Percentiles rank a stretch among this genome's conserved stretches.
Evolutionary conservation across 2,888 invertebrate genomes (phyloP).

Genomic region (Apotomis betuletana): DNA sequence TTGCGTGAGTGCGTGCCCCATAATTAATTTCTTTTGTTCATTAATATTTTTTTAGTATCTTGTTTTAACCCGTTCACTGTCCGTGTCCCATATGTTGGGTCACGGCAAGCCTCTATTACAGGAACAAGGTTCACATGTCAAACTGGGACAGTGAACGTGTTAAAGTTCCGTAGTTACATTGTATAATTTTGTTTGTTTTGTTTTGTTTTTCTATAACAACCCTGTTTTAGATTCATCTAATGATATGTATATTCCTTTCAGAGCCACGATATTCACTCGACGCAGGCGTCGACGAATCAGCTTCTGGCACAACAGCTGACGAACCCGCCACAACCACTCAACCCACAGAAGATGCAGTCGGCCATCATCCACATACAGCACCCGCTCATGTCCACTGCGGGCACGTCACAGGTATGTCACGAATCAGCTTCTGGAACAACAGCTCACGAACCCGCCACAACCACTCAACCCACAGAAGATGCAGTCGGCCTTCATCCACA

Average conservation of each 20-base stretch:
- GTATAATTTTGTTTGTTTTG: too few relatives aligned
- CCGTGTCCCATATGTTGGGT: too few relatives aligned
- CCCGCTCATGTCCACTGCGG: constrained; percentile 74
- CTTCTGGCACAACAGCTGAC: constrained; percentile 78
- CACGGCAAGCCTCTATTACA: too few relatives aligned
- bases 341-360: constrained; percentile 80
- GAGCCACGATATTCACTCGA: constrained; percentile 57
- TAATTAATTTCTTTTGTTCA: too few relatives aligned
- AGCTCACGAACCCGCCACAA: not conserved
- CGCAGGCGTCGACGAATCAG: constrained; percentile 79
- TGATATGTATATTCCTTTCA: constrained; percentile 27
- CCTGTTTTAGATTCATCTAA: not conserved
- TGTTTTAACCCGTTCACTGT: too few relatives aligned
- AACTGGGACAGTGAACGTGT: too few relatives aligned
- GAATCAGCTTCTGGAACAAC: constrained; percentile 63
- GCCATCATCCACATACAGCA: constrained; percentile 82
- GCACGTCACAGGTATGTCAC: constrained; percentile 67
- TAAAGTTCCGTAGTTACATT: too few relatives aligned
- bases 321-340: constrained; percentile 79
- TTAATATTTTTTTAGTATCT: too few relatives aligned
- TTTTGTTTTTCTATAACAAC: too few relatives aligned
- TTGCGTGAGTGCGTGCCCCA: too few relatives aligned
- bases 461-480: not conserved
- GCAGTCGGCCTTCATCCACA: not conserved
- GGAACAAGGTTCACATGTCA: too few relatives aligned